phyloP scores from a whole-genome alignment of 2,888 invertebrate species.

The Drosophila acutilabella region DNA sequence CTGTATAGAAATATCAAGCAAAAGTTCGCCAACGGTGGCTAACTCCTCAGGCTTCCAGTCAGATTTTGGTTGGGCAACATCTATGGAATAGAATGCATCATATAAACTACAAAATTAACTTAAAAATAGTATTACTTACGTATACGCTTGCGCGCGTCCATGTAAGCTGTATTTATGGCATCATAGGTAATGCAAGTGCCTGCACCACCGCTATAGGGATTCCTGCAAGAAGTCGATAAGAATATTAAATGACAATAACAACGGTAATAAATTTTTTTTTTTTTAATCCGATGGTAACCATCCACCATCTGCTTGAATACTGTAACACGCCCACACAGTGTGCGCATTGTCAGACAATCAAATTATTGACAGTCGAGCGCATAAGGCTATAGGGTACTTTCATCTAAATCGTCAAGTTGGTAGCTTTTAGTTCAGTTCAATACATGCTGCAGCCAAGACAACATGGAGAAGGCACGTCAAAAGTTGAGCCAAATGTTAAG shows the following conservation, averaged over 20 bases:
- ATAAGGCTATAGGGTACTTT: conserved; percentile 31
- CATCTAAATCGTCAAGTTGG: conserved; percentile 20
- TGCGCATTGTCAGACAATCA: conserved; percentile 76
- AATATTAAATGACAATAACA: conserved; percentile 53
- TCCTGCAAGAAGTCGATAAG: conserved; percentile 61
- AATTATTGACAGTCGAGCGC: conserved; percentile 78
- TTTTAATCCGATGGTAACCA: conserved; percentile 75
- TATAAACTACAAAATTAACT: background rate
- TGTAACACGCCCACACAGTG: conserved; percentile 25
- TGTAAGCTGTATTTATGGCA: conserved; percentile 94
- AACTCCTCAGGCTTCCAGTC: conserved; percentile 94
- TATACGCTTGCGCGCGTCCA: conserved; percentile 94
- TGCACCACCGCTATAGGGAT: conserved; percentile 87
- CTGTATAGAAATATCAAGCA: conserved; percentile 93
- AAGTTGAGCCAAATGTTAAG: conserved; percentile 58
- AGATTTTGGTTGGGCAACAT: conserved; percentile 91
- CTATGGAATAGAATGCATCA: conserved; percentile 85
- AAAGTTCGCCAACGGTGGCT: conserved; percentile 93
- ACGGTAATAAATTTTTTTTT: conserved; percentile 60
- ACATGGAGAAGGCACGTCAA: conserved; percentile 61
- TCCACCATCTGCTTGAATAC: conserved; percentile 16
- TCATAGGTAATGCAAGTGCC: conserved; percentile 94
- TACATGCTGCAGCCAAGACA: conserved; percentile 32
- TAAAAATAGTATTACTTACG: conserved; percentile 87
- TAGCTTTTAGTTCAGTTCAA: conserved; percentile 45